Evolutionary conservation across 2,113 vertebrate genomes (phyloP).

Genomic region (Lycaon pictus): DNA sequence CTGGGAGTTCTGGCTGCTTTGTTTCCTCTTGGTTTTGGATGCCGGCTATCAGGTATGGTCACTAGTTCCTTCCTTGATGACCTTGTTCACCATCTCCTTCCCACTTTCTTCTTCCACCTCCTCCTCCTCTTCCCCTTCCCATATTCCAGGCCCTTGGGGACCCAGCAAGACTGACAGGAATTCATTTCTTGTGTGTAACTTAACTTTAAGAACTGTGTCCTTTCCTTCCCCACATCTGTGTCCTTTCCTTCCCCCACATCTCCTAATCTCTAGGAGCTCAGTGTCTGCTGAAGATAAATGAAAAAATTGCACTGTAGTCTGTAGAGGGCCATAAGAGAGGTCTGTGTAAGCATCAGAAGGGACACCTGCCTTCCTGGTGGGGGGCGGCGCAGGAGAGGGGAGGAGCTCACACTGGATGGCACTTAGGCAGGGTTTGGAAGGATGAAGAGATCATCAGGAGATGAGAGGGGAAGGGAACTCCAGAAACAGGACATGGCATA

Average conservation of each 20-base stretch:
- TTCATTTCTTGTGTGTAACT: not conserved
- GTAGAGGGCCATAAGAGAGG: not conserved
- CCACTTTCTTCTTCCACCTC: not conserved
- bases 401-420: not conserved
- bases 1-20: not conserved
- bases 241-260: not conserved
- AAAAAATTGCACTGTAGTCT: too few relatives aligned
- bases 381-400: not conserved
- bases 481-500: too few relatives aligned
- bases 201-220: not conserved
- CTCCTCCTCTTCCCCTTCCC: not conserved
- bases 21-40: not conserved
- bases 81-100: too few relatives aligned
- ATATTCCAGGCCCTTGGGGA: too few relatives aligned
- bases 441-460: not conserved
- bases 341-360: not conserved
- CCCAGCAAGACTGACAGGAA: not conserved
- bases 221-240: not conserved
- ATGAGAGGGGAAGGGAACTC: not conserved
- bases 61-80: not conserved
- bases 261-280: not conserved
- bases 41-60: not conserved
- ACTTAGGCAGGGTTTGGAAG: not conserved
- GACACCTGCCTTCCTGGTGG: fast-evolving
- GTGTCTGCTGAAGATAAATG: not conserved